A percentile compares a stretch with the other conserved stretches of the same genome.
Conservation (phyloP, 2,888 invertebrate species). For the Neoitamus cyanurus region DNA sequence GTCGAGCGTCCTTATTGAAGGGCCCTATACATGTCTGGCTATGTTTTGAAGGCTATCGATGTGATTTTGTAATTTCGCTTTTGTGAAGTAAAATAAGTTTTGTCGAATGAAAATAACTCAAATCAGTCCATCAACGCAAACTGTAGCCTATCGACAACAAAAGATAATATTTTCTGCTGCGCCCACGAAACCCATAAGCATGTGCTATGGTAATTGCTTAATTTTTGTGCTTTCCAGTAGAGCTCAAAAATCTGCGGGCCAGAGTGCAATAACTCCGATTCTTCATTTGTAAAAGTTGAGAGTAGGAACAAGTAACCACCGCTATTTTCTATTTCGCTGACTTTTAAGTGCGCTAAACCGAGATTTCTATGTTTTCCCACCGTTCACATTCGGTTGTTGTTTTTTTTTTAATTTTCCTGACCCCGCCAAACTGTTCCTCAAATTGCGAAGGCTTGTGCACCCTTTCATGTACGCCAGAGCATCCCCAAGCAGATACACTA, state of each 20-base stretch:
- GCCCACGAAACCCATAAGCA: neutral
- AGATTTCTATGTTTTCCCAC: neutral
- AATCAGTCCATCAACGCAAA: no score
- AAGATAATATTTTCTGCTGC: neutral
- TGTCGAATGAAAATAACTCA: no score
- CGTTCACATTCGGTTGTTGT: neutral
- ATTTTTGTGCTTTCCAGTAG: neutral
- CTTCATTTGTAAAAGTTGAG: neutral
- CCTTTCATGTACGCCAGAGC: neutral
- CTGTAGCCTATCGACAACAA: no score
- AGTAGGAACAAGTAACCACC: neutral
- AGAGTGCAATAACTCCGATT: neutral
- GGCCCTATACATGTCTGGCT: no score
- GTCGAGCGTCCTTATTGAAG: no score
- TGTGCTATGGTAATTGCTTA: neutral
- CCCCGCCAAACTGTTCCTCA: neutral
- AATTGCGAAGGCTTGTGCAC: neutral
- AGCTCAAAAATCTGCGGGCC: neutral
- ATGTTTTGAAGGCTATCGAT: no score
- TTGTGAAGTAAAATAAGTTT: no score
- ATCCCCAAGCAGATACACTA: slow-evolving; percentile 28
- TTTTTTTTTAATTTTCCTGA: neutral
- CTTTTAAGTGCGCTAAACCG: neutral
- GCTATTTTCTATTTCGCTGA: neutral
- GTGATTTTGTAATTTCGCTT: no score